These are phyloP conservation scores for Scelioninae gen. 1 DNA, from an alignment of 2,888 invertebrate species.

Conservation along the genomic window DNA sequence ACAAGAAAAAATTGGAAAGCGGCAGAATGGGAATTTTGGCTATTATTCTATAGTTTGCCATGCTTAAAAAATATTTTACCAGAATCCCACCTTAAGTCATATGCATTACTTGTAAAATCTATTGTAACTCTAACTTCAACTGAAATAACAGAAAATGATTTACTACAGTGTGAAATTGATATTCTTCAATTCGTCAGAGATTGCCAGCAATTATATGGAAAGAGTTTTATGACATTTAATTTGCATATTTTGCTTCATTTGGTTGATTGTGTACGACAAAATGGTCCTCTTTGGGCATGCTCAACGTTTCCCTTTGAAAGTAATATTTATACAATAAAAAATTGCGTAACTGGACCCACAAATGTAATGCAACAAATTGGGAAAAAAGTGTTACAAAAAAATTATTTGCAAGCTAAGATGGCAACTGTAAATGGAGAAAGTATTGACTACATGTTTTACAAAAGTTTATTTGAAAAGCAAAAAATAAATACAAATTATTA, in stretches of 20 bases:
- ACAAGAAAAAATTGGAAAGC: constrained; percentile 37
- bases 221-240: neutral
- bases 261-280: neutral
- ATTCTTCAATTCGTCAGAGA: constrained; percentile 10
- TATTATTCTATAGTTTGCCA: constrained; percentile 51
- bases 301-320: neutral
- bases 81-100: neutral
- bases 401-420: constrained; percentile 13
- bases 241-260: constrained; percentile 34
- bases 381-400: constrained; percentile 17
- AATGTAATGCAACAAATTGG: constrained; percentile 32
- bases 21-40: constrained; percentile 56
- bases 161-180: constrained; percentile 29
- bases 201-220: constrained; percentile 14
- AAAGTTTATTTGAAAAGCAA: constrained; percentile 8
- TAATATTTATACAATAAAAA: constrained; percentile 15
- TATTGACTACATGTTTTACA: constrained; percentile 3
- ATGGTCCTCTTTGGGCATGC: neutral
- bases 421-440: constrained; percentile 3
- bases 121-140: constrained; percentile 6
- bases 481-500: neutral
- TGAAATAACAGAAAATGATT: constrained; percentile 24
- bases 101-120: neutral
- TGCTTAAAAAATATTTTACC: neutral
- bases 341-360: constrained; percentile 14